Percentiles rank a stretch among this genome's conserved stretches.
Conservation (phyloP, 1,140 invertebrate species). For the Caenorhabditis remanei region DNA sequence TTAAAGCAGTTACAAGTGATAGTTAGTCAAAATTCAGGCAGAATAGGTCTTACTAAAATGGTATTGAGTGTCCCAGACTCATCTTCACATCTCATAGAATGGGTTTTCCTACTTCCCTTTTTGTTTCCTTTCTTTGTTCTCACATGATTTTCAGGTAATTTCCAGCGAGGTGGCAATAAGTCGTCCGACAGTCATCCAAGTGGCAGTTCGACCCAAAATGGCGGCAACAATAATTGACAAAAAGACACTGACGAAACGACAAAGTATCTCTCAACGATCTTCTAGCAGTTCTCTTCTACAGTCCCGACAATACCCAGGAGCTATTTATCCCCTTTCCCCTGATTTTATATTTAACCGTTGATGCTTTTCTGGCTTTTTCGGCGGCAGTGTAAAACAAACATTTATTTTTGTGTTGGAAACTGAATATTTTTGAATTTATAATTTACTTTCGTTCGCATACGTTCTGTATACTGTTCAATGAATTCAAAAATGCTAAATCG, state of each 20-base stretch:
- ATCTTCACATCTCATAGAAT: too few relatives aligned
- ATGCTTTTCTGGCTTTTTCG: background rate
- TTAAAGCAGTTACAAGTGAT: too few relatives aligned
- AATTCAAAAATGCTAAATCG: background rate
- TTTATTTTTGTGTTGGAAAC: background rate
- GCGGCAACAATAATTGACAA: slow-evolving; percentile 36
- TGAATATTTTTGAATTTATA: slow-evolving; percentile 18
- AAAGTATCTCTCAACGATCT: slow-evolving; percentile 22
- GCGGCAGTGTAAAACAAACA: background rate
- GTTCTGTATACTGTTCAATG: background rate
- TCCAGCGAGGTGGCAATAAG: slow-evolving; percentile 14
- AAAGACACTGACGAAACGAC: background rate
- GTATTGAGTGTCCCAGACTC: too few relatives aligned
- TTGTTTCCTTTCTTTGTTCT: background rate
- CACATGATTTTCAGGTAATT: slow-evolving; percentile 50
- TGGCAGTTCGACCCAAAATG: background rate
- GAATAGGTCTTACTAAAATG: too few relatives aligned
- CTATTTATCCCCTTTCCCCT: slow-evolving; percentile 25
- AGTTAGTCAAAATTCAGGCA: too few relatives aligned
- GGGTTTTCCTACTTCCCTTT: background rate
- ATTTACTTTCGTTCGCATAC: background rate
- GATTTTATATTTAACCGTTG: slow-evolving; percentile 45
- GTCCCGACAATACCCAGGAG: slow-evolving; percentile 4
- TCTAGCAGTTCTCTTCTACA: slow-evolving; percentile 24
- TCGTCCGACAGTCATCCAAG: background rate